Base-by-base conservation (phyloP, 2,113 vertebrate genomes). In the Nycticryphes semicollaris region DNA sequence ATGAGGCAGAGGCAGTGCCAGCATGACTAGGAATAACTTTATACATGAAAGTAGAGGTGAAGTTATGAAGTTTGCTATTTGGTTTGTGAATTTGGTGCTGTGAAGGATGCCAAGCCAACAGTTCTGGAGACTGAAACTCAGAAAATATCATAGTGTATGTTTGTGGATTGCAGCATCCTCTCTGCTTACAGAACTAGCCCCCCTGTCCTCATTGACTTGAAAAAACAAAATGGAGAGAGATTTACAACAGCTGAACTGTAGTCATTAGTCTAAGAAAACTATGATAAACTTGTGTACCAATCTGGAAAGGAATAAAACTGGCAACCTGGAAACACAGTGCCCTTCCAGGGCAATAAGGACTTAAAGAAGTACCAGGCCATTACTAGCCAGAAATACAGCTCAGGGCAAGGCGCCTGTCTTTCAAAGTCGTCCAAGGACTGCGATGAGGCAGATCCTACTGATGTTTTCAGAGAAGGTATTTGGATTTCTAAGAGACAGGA, bases 1-100 rank as follows among this genome's bases (percentile, higher is more conserved):
- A 92, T 92, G 86, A 94, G 86, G 81, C 88, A 89, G 74, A 91
- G 74, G 69, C 85, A 93, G 43, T 87, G 88, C 77, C 75, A 89
- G 69, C 75, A 9, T 66, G 67, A 74, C 78, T 50, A 89, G 92
- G 80, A 89, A 81, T 92, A 87, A 76, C 51, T 84, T 80, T 47
- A 48, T 87, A 62, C 50, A 33, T 80, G 53, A 76, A 89, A 85
- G 74, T 59, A 24, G 85, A 67, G 75, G 30, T 80, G 56, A 89
- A 93, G 43, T 85, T 89, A 12, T 3, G 51, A 91, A 89, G 41
- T 90, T 90, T 54, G 35, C 56, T 79, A 1, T 88, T 92, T 84
- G 57, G 50, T 82, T 91, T 83, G 67, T 67, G 84, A 84, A 60
- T 84, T 90, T 24, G 35, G 43, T 78, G 73, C 64, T 87, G 57